These are phyloP conservation scores for Drosophila rellima DNA, from an alignment of 2,888 invertebrate genomes.

Conservation along the genomic window DNA sequence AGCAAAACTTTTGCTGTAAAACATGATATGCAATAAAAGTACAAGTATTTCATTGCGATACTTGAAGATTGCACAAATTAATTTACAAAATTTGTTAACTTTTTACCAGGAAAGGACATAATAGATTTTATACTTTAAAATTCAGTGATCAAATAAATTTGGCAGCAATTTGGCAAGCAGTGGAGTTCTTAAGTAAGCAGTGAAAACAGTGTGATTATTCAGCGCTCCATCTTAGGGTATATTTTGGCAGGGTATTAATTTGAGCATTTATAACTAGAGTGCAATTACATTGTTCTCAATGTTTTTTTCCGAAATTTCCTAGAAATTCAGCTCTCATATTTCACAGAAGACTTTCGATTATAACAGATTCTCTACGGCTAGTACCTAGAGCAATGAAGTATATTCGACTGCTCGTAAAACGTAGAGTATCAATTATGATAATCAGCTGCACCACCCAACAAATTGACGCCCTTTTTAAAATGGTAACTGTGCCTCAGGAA, in stretches of 20 bases:
- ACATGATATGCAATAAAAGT: slow-evolving; percentile 21
- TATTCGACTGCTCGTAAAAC: slow-evolving; percentile 9
- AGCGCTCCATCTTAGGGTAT: neutral
- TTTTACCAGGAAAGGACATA: neutral
- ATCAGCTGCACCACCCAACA: slow-evolving; percentile 39
- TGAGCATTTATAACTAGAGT: neutral
- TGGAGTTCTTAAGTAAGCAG: neutral
- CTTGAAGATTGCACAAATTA: neutral
- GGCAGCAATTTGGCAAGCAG: neutral
- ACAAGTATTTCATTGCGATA: slow-evolving; percentile 19
- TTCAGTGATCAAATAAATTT: neutral
- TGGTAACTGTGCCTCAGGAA: slow-evolving; percentile 38
- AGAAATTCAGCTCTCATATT: neutral
- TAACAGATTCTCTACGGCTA: neutral
- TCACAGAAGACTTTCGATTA: neutral
- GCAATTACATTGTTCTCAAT: neutral
- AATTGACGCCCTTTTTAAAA: slow-evolving; percentile 47
- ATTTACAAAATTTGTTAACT: slow-evolving; percentile 7
- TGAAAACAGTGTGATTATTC: neutral
- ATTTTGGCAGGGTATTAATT: neutral
- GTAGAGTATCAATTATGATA: slow-evolving; percentile 45
- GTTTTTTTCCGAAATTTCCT: neutral
- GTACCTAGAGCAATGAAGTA: neutral
- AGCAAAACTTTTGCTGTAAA: slow-evolving; percentile 42
- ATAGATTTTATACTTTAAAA: neutral